phyloP scores from a whole-genome alignment of 2,113 vertebrate species.

The Lagopus muta region DNA sequence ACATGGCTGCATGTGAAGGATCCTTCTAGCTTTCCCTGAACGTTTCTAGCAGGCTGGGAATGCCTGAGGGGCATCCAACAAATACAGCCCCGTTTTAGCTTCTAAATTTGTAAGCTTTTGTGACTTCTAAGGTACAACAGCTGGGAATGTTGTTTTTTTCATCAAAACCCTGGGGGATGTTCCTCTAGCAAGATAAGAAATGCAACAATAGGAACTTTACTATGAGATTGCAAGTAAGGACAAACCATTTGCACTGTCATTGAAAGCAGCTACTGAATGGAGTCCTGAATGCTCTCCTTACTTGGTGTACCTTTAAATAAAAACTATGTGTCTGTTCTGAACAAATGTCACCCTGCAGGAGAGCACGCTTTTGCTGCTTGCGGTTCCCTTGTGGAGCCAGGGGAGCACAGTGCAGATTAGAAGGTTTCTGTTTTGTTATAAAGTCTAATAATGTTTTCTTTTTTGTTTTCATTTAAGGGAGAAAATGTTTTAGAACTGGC shows the following conservation, averaged over 20 bases:
- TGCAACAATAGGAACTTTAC: neutral
- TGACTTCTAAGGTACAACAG: neutral
- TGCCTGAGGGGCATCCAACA: neutral
- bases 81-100: neutral
- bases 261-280: neutral
- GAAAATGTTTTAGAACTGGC: neutral
- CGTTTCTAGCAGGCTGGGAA: neutral
- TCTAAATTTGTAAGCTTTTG: neutral
- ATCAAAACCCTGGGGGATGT: neutral
- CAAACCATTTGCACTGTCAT: neutral
- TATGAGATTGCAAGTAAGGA: neutral
- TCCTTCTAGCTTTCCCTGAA: neutral
- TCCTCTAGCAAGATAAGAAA: neutral
- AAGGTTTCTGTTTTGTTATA: neutral
- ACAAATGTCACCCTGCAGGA: neutral
- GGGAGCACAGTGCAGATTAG: neutral
- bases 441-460: neutral
- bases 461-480: neutral
- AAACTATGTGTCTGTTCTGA: fast-evolving
- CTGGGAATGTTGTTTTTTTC: neutral
- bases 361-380: neutral
- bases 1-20: neutral
- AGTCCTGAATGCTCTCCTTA: neutral
- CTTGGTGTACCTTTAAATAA: neutral
- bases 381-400: neutral